These are phyloP conservation scores for Todiramphus chloris DNA, from an alignment of 2,113 vertebrate species.

Conservation along the genomic window DNA sequence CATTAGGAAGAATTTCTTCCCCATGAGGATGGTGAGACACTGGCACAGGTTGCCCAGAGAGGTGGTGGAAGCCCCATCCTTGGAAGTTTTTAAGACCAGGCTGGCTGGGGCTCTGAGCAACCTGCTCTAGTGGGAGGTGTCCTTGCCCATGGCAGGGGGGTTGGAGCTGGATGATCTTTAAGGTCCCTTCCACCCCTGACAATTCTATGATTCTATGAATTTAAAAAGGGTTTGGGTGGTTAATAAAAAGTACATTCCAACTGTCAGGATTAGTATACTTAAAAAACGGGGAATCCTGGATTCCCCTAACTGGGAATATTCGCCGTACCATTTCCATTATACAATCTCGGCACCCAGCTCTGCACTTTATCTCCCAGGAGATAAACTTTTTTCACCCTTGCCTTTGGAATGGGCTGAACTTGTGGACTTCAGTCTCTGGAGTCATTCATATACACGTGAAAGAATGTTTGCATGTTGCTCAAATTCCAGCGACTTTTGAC, in stretches of 20 bases:
- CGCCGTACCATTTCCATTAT: fast-evolving
- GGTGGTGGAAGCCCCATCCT: no score
- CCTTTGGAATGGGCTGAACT: background rate
- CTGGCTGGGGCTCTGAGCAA: no score
- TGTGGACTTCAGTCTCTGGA: background rate
- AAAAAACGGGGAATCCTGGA: background rate
- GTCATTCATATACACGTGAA: fast-evolving
- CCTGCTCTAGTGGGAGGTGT: no score
- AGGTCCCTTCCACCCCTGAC: no score
- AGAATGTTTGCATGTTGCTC: background rate
- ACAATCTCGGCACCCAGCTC: background rate
- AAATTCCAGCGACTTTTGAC: background rate
- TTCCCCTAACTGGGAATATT: background rate
- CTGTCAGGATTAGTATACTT: background rate
- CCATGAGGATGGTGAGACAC: no score
- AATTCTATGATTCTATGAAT: background rate
- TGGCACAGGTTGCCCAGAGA: no score
- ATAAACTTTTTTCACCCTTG: background rate
- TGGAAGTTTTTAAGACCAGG: no score
- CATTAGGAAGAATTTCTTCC: no score
- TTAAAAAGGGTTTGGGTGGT: background rate
- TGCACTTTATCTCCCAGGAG: background rate
- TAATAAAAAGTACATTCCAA: background rate
- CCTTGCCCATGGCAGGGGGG: no score
- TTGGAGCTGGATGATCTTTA: no score